Evolutionary conservation across 2,888 invertebrate genomes (phyloP).

Genomic region (Napeogenes inachia): DNA sequence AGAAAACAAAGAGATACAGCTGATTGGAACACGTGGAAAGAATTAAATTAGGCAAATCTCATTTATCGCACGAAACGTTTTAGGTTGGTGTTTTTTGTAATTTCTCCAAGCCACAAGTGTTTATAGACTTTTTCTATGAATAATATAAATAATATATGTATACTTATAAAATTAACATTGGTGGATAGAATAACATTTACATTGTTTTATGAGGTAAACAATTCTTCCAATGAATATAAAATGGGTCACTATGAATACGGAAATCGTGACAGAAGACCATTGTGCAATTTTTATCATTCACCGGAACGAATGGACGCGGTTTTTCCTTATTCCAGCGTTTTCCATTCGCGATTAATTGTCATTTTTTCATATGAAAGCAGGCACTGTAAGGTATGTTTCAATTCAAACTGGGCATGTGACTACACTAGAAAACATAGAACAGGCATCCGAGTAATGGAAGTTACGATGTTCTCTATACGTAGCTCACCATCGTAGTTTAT

Average conservation of each 20-base stretch:
- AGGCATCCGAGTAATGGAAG: not conserved
- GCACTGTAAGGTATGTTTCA: constrained; percentile 25
- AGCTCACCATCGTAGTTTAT: no score
- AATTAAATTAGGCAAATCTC: no score
- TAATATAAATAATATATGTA: no score
- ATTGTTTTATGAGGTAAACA: not conserved
- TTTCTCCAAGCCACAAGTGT: no score
- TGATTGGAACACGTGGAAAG: no score
- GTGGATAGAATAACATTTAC: no score
- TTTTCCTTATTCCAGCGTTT: constrained; percentile 24
- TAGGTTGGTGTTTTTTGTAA: no score
- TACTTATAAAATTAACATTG: no score
- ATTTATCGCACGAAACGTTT: no score
- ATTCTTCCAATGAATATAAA: constrained; percentile 7
- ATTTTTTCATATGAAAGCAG: constrained; percentile 25
- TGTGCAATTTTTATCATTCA: constrained; percentile 26
- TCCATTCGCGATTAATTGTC: constrained; percentile 29
- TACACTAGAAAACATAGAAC: not conserved
- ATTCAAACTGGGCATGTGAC: constrained; percentile 22
- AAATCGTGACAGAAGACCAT: constrained; percentile 22
- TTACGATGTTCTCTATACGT: not conserved
- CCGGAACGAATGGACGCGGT: constrained; percentile 25
- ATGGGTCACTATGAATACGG: constrained; percentile 24
- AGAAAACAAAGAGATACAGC: no score
- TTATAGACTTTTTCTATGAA: no score